Evolutionary conservation across 2,113 vertebrate genomes (phyloP).

Genomic region (Dicaeum eximium): DNA sequence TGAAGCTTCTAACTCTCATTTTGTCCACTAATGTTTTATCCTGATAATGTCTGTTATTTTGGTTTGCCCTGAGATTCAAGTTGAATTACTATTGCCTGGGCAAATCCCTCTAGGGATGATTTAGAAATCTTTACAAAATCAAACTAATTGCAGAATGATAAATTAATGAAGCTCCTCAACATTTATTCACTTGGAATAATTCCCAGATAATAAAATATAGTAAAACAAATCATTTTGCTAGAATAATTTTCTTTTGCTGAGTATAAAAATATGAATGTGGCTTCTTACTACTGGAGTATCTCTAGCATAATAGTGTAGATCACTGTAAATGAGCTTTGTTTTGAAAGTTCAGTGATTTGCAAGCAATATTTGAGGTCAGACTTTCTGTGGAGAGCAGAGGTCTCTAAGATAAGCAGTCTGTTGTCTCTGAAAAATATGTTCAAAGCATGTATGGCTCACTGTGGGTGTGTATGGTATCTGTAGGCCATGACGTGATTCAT

Average conservation of each 20-base stretch:
- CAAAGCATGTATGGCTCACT: not conserved
- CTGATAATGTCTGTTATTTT: not conserved
- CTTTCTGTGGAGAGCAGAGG: not conserved
- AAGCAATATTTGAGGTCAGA: not conserved
- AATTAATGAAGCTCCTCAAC: not conserved
- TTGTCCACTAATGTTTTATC: not conserved
- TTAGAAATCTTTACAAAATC: not conserved
- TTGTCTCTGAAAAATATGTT: not conserved
- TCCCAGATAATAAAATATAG: not conserved
- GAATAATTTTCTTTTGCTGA: not conserved
- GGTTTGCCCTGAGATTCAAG: not conserved
- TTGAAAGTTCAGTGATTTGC: not conserved
- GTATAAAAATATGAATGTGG: not conserved
- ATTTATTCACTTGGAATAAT: not conserved
- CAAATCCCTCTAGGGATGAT: not conserved
- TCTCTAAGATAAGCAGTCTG: not conserved
- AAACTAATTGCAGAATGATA: not conserved
- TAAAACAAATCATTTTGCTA: not conserved
- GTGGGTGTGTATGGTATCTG: not conserved
- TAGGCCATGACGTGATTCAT: not conserved
- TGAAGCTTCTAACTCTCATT: not conserved
- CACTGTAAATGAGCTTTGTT: not conserved
- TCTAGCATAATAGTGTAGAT: not conserved
- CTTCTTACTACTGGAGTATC: not conserved
- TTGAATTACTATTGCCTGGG: not conserved